These are phyloP conservation scores for Pristionchus arcanus DNA, from an alignment of 2,888 invertebrate species.

Conservation along the genomic window DNA sequence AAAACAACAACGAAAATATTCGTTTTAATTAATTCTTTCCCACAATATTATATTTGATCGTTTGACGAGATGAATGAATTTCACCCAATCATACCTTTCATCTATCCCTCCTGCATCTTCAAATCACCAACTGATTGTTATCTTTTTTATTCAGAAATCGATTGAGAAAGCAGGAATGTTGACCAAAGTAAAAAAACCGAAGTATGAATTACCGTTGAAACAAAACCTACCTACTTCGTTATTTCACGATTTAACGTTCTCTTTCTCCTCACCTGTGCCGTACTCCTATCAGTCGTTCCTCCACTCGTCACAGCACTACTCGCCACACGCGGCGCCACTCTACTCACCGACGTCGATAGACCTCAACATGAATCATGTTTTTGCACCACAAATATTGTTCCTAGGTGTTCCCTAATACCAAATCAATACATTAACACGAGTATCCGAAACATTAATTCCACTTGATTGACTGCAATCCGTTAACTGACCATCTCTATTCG, in stretches of 20 bases:
- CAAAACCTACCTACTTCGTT: background rate
- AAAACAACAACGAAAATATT: no score
- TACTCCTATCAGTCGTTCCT: conserved; percentile 19
- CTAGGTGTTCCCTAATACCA: no score
- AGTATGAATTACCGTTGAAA: background rate
- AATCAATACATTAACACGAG: no score
- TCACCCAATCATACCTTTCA: background rate
- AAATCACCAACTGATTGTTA: background rate
- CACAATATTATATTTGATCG: no score
- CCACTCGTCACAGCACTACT: conserved; percentile 3
- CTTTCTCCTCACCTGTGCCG: background rate
- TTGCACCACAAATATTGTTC: no score
- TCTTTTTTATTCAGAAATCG: no score
- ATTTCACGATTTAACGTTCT: background rate
- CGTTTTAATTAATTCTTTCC: no score
- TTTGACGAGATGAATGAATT: background rate
- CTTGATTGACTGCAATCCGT: no score
- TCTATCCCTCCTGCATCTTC: background rate
- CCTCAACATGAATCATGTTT: background rate
- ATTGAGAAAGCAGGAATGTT: no score
- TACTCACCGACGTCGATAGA: conserved; percentile 30
- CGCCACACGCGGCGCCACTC: conserved; percentile 39
- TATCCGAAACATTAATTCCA: background rate
- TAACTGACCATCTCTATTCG: conserved; percentile 17
- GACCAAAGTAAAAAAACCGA: background rate